Conservation (phyloP, 2,113 vertebrate genomes). For the Myodes glareolus region DNA sequence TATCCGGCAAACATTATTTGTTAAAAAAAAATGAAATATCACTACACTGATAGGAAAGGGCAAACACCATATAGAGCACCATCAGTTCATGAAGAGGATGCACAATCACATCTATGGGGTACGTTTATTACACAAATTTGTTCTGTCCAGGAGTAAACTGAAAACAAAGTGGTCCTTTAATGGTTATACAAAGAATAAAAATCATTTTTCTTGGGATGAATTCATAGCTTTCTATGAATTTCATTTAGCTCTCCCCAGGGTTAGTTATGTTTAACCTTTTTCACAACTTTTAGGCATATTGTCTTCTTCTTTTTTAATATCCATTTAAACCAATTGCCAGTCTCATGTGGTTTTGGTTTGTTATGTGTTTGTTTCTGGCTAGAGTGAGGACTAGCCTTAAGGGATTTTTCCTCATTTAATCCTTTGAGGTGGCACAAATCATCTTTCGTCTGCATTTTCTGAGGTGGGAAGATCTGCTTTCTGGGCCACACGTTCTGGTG, state of each 20-base stretch:
- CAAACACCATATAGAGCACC: neutral
- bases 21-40: too few species aligned
- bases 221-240: neutral
- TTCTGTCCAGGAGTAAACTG: neutral
- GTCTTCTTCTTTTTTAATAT: neutral
- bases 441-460: neutral
- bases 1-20: too few species aligned
- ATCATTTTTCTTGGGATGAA: neutral
- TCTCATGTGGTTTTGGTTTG: neutral
- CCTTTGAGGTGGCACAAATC: neutral
- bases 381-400: neutral
- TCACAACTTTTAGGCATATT: neutral
- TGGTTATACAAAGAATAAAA: neutral
- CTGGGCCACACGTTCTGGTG: neutral
- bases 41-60: neutral
- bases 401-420: neutral
- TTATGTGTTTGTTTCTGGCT: neutral
- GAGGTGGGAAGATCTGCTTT: neutral
- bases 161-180: neutral
- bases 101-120: accelerated
- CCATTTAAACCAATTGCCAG: neutral
- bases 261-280: neutral
- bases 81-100: accelerated
- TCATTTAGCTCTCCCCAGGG: neutral
- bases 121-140: neutral